Conservation (phyloP, 2,888 invertebrate species). For the Drosophila cracens region DNA sequence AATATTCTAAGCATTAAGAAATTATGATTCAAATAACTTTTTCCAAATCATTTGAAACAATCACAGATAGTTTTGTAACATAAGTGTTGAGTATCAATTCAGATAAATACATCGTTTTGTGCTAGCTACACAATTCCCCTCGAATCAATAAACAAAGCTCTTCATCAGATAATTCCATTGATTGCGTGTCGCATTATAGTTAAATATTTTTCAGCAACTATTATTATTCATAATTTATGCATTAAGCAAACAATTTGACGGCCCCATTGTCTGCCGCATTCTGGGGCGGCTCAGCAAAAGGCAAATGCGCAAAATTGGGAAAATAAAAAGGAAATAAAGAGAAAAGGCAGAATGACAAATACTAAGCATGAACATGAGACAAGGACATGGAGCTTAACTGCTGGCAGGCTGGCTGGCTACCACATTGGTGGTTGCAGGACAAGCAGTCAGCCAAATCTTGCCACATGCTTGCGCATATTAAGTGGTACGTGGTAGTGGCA, state of each 20-base stretch:
- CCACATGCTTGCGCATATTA: conserved; percentile 78
- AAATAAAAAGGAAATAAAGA: conserved; percentile 24
- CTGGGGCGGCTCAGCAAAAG: conserved; percentile 32
- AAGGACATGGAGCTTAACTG: conserved; percentile 31
- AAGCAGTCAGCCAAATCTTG: conserved; percentile 60
- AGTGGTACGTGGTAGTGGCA: conserved; percentile 67
- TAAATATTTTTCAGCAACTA: conserved; percentile 11
- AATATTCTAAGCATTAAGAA: not conserved
- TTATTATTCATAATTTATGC: conserved; percentile 47
- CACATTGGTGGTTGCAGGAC: conserved; percentile 34
- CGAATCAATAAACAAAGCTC: conserved; percentile 21
- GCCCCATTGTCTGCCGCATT: conserved; percentile 27
- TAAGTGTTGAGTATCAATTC: not conserved
- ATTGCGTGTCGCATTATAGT: conserved; percentile 27
- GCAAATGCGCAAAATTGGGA: conserved; percentile 56
- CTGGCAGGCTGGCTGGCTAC: conserved; percentile 2
- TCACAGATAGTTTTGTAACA: not conserved
- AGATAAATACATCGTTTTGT: conserved; percentile 2
- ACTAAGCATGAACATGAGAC: conserved; percentile 22
- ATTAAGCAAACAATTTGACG: conserved; percentile 35
- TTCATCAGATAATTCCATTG: conserved; percentile 30
- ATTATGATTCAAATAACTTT: not conserved
- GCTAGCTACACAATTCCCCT: not conserved
- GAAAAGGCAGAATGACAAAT: conserved; percentile 38
- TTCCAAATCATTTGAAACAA: not conserved